Evolutionary conservation across 2,797 vertebrate species (phyloP), one percentile per base, ranked within the genome.

Genomic region (Hydrophis major): DNA sequence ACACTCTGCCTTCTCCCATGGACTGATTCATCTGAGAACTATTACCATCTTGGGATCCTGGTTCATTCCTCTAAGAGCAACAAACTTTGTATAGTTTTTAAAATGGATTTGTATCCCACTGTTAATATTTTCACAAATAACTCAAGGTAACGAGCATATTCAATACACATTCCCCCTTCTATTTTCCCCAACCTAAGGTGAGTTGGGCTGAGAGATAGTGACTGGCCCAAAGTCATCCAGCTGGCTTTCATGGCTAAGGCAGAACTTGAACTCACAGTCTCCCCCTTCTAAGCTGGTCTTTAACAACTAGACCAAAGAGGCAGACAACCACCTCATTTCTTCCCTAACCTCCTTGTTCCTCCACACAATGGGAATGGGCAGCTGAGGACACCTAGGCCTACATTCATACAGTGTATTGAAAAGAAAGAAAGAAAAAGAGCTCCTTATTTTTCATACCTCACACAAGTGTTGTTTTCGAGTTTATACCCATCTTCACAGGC

Each of bases 401-500:
- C 4, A 25, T 83, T 47, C 4, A 5, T 4, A 12, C 3, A 47
- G 8, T 69, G 0, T 28, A 32, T 1, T 69, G 89, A 37, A 94
- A 11, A 13, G 57, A 61, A 89, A 55, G 57, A 22, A 50, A 18
- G 12, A 53, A n/a, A 89, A 89, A 56, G 4, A 4, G n/a, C 13
- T 10, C 59, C 55, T 18, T 92, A 12, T 78, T 90, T 93, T 87
- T 96, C 94, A 96, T 98, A 99, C 99, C 98, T 98, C 93, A 98
- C 98, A 91, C 99, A 99, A 55, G 98, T 98, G 95, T 97, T 98
- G 6, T 99, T 99, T 96, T 99, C 98, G 96, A 98, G 98, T 96
- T 98, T 98, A 86, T 97, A 99, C 60, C 99, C 99, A 94, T 99
- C 99, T 83, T 99, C 98, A 89, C 99, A 99, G 22, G 99, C 99